Evolutionary conservation across 30 jellyfish, hydroid and myxozoan species (phyloP).

Genomic region (Phacellophora camtschatica): DNA sequence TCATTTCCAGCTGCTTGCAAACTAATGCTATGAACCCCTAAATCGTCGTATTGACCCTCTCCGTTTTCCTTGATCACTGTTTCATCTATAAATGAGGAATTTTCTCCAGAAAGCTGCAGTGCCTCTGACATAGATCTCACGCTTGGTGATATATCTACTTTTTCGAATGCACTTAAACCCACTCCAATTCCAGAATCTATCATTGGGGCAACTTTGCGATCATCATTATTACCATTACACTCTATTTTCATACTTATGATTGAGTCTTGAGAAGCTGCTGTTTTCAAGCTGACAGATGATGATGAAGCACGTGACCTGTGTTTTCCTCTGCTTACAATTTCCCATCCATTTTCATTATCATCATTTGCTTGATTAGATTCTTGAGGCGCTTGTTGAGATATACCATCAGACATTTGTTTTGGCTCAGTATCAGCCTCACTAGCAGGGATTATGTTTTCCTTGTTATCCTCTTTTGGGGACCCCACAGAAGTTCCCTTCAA

Average conservation of each 20-base stretch:
- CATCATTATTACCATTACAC: not conserved
- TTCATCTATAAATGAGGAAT: not conserved
- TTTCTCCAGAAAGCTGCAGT: not conserved
- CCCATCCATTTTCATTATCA: slow-evolving; percentile 87
- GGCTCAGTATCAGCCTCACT: not conserved
- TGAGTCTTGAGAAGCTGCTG: slow-evolving; percentile 50
- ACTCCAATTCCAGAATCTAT: slow-evolving; percentile 2
- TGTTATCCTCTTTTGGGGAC: not conserved
- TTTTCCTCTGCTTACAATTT: slow-evolving; percentile 80
- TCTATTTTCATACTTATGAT: not conserved
- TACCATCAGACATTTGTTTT: not conserved
- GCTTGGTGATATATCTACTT: slow-evolving; percentile 27
- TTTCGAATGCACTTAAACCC: slow-evolving; percentile 38
- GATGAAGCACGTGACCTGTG: slow-evolving; percentile 84
- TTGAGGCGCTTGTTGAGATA: not conserved
- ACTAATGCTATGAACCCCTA: not conserved
- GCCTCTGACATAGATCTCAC: not conserved
- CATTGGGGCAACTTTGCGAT: not conserved
- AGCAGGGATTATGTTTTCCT: not conserved
- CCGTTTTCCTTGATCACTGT: not conserved
- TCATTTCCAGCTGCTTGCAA: not conserved
- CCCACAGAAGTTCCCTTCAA: slow-evolving; percentile 14
- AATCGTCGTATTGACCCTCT: not conserved
- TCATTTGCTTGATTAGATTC: not conserved
- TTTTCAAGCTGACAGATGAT: slow-evolving; percentile 46